Conservation (phyloP, 2,888 invertebrate genomes). For the Choreutis nemorana region DNA sequence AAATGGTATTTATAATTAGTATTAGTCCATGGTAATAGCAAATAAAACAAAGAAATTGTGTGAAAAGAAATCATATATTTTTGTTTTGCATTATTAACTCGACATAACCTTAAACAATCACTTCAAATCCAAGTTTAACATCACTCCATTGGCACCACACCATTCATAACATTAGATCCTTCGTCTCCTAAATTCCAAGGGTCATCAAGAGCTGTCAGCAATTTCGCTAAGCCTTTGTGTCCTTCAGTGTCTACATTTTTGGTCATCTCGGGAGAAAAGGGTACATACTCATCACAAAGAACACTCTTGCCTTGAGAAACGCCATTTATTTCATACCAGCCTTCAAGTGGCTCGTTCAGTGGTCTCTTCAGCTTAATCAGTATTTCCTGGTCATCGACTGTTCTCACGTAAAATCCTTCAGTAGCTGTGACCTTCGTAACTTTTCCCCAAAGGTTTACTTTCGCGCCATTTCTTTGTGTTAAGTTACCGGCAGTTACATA, state of each 20-base stretch:
- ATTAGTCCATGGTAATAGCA: neutral
- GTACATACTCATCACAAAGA: conserved; percentile 50
- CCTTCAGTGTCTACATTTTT: conserved; percentile 51
- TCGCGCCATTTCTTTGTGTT: conserved; percentile 50
- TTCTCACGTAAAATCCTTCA: conserved; percentile 52
- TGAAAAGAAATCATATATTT: conserved; percentile 2
- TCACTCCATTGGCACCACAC: conserved; percentile 39
- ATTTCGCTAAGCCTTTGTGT: conserved; percentile 43
- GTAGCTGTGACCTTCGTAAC: conserved; percentile 49
- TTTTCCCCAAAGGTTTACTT: conserved; percentile 54
- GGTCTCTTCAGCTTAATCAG: conserved; percentile 42
- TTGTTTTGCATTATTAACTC: neutral
- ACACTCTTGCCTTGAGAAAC: conserved; percentile 51
- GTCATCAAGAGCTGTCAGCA: conserved; percentile 48
- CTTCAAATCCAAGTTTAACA: too few species aligned
- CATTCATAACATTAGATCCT: conserved; percentile 21
- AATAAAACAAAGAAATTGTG: neutral
- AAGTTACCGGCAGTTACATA: conserved; percentile 55
- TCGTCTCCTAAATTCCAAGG: conserved; percentile 57
- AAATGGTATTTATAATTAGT: neutral
- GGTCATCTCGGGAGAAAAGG: conserved; percentile 39
- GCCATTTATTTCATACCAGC: conserved; percentile 58
- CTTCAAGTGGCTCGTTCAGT: conserved; percentile 45
- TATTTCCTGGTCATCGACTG: conserved; percentile 56
- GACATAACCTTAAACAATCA: too few species aligned